Evolutionary conservation across 2,113 vertebrate species (phyloP).

Genomic region (Oncorhynchus keta): DNA sequence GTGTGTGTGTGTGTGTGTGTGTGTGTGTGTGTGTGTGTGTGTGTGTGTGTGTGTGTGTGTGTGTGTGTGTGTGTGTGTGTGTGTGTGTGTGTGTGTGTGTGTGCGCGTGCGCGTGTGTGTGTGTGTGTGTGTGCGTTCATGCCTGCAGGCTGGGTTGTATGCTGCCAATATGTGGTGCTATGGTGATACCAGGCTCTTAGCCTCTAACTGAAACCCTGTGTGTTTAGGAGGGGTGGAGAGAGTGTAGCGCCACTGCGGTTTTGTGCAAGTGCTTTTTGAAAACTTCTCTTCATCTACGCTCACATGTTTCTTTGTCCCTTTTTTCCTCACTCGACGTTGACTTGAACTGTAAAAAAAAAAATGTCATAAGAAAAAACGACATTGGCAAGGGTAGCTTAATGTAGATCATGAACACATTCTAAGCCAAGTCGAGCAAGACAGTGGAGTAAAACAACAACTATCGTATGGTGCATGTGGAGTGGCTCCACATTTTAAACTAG

Average conservation of each 20-base stretch:
- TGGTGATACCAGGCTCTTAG: conserved; percentile 45
- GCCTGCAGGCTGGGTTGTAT: conserved; percentile 61
- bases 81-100: conserved; percentile 19
- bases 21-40: conserved; percentile 1
- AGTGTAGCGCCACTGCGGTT: not conserved
- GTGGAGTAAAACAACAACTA: too few species aligned
- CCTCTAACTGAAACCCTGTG: conserved; percentile 46
- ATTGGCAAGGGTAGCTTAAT: too few species aligned
- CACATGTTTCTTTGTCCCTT: conserved; percentile 2
- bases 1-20: conserved; percentile 18
- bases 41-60: conserved; percentile 17
- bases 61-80: conserved; percentile 23
- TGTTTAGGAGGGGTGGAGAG: conserved; percentile 18
- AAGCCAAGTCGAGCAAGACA: too few species aligned
- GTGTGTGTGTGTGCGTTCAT: conserved; percentile 21
- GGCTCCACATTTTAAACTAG: too few species aligned
- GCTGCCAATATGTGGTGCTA: conserved; percentile 55
- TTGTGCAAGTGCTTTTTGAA: not conserved
- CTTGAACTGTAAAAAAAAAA: too few species aligned
- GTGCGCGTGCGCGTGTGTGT: conserved; percentile 14
- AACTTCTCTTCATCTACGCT: not conserved
- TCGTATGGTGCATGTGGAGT: too few species aligned
- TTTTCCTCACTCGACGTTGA: not conserved
- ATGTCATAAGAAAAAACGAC: too few species aligned
- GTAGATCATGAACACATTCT: too few species aligned